These are phyloP conservation scores for Drosophila cardini DNA, from an alignment of 1,140 invertebrate genomes.

Conservation along the genomic window DNA sequence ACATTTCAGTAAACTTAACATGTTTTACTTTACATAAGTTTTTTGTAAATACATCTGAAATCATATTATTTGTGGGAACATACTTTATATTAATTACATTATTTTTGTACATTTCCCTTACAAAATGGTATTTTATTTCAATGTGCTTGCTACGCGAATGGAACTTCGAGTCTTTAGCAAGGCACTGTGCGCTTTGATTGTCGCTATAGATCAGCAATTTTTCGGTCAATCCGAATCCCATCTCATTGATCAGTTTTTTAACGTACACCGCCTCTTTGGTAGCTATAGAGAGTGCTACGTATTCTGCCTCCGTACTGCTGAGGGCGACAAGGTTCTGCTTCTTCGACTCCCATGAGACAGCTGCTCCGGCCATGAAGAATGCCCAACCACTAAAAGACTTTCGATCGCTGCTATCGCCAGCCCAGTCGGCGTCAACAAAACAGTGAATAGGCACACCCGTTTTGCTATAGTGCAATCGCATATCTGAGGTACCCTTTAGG, in stretches of 20 bases:
- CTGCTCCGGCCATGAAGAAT: conserved; percentile 4
- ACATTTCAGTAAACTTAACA: conserved; percentile 15
- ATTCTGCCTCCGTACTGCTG: conserved; percentile 74
- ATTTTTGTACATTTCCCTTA: conserved; percentile 38
- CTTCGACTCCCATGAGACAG: conserved; percentile 14
- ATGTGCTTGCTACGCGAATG: conserved; percentile 43
- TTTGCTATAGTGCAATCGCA: neutral
- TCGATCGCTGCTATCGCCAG: conserved; percentile 10
- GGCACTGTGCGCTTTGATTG: conserved; percentile 28
- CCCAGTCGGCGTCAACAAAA: conserved; percentile 39
- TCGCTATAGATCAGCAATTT: conserved; percentile 21
- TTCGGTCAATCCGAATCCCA: conserved; percentile 29
- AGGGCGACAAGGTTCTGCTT: conserved; percentile 20
- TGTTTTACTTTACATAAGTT: conserved; percentile 14
- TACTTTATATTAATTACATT: conserved; percentile 41
- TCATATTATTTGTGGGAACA: conserved; percentile 36
- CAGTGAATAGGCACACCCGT: conserved; percentile 8
- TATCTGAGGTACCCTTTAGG: neutral
- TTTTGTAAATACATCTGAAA: conserved; percentile 39
- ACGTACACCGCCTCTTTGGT: conserved; percentile 83
- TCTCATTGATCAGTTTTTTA: conserved; percentile 61
- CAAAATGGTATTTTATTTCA: conserved; percentile 31
- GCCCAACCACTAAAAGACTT: conserved; percentile 18
- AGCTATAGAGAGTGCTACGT: conserved; percentile 79
- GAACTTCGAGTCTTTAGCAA: conserved; percentile 13